Base-by-base conservation (phyloP, 2,888 invertebrate genomes). In the Microctonus brassicae region DNA sequence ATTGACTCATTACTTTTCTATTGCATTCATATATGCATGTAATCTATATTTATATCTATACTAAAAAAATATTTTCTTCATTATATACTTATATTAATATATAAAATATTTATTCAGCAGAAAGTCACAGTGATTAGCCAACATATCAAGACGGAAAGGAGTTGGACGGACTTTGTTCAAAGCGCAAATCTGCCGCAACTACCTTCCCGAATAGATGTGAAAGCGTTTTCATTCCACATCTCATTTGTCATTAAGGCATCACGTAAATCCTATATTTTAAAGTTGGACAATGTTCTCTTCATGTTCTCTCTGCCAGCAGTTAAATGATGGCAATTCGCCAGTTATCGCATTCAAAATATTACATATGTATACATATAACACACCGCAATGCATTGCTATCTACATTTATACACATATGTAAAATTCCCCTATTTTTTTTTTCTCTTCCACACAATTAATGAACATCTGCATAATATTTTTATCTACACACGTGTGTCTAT, bases 141-240 rank as follows among this genome's bases (percentile, higher is more conserved):
- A 80, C 80, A 77, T 79, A 77, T 81, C 83, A 74, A 85, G 89
- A 88, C 89, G 90, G 90, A 90, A 90, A 89, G 89, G 89, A 90
- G 90, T 90, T 89, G 90, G 90, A 90, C 90, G 90, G 90, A 90
- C 88, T 90, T 86, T 80, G 78, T 80, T 78, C 66, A 73, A 81
- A 79, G 77, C 77, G 83, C 84, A 88, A 90, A 90, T 90, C 90
- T 90, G 90, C 90, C 90, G 90, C 90, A 90, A 90, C 90, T 90
- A 90, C 90, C 90, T 90, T 91, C 90, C 90, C 90, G 90, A 90
- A 88, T 86, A 82, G 83, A 82, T 78, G 73, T 78, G 78, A 74
- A 79, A 77, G 69, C 20, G 52, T 20, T 33, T 29, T 11, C 24
- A 24, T 47, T 42, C 29, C 34, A 53, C 17, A 39, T 13, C 29